phyloP scores from a whole-genome alignment of 2,888 invertebrate species.

The Selenia dentaria region DNA sequence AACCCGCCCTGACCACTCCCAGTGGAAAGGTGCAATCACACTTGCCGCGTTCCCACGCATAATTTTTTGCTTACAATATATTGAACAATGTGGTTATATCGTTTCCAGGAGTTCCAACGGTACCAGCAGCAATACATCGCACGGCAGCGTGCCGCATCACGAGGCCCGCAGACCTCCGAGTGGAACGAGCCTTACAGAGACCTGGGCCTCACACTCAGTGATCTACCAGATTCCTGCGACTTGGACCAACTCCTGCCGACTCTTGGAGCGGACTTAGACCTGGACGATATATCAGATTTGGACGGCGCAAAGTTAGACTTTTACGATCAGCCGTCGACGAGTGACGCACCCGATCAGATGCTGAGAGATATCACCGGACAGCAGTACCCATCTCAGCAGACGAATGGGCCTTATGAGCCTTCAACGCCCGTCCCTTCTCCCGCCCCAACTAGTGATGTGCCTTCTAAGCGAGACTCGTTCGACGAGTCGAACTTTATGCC shows the following conservation, averaged over 20 bases:
- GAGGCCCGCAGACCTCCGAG: constrained; percentile 62
- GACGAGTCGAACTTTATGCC: constrained; percentile 65
- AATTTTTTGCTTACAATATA: no score
- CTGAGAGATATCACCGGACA: constrained; percentile 62
- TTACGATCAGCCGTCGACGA: constrained; percentile 49
- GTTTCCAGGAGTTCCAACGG: constrained; percentile 83
- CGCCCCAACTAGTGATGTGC: constrained; percentile 32
- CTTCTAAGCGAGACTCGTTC: constrained; percentile 42
- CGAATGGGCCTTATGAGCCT: constrained; percentile 56
- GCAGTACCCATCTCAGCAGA: constrained; percentile 37
- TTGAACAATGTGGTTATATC: no score
- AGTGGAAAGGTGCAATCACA: no score
- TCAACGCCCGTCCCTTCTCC: constrained; percentile 32
- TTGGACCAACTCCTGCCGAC: constrained; percentile 87
- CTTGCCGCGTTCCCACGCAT: no score
- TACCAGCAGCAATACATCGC: constrained; percentile 87
- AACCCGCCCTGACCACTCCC: no score
- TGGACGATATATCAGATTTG: constrained; percentile 74
- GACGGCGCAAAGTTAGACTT: constrained; percentile 74
- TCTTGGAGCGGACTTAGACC: constrained; percentile 85
- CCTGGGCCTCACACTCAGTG: constrained; percentile 66
- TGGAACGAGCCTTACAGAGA: constrained; percentile 80
- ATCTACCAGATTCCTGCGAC: constrained; percentile 80
- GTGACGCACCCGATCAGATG: constrained; percentile 50
- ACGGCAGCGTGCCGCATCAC: constrained; percentile 78